A percentile compares a stretch with the other conserved stretches of the same genome.
Evolutionary conservation across 2,113 vertebrate genomes (phyloP).

Genomic region (Piprites chloris): DNA sequence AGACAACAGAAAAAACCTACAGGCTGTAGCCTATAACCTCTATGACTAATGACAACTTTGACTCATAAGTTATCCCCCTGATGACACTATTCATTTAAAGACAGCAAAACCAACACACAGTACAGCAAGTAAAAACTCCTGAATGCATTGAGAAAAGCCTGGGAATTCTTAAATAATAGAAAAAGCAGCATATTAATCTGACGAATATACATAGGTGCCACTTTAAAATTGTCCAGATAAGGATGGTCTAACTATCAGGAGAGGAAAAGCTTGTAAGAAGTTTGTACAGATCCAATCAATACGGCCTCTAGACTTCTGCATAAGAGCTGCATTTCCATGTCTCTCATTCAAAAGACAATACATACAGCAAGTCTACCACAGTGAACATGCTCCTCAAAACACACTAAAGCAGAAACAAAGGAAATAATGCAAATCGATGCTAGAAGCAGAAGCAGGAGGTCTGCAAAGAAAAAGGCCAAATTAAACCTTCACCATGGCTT

Average conservation of each 20-base stretch:
- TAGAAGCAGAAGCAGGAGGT: not conserved
- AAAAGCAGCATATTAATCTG: not conserved
- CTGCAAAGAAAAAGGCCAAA: not conserved
- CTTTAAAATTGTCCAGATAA: not conserved
- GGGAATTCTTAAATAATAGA: not conserved
- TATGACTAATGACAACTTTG: not conserved
- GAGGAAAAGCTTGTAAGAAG: not conserved
- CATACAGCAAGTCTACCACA: not conserved
- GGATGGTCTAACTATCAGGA: not conserved
- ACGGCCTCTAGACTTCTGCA: not conserved
- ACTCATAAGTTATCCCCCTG: not conserved
- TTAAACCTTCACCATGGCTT: not conserved
- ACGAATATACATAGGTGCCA: not conserved
- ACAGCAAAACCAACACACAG: not conserved
- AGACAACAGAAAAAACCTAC: not conserved
- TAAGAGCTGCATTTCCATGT: not conserved
- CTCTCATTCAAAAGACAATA: not conserved
- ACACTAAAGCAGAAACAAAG: not conserved
- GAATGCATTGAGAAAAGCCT: fast-evolving
- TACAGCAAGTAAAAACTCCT: not conserved
- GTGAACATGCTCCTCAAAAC: not conserved
- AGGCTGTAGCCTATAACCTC: not conserved
- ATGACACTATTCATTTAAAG: not conserved
- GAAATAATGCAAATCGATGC: not conserved
- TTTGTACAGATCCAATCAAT: not conserved